Conservation (phyloP, 2,888 invertebrate species). For the Oasisia sp. region DNA sequence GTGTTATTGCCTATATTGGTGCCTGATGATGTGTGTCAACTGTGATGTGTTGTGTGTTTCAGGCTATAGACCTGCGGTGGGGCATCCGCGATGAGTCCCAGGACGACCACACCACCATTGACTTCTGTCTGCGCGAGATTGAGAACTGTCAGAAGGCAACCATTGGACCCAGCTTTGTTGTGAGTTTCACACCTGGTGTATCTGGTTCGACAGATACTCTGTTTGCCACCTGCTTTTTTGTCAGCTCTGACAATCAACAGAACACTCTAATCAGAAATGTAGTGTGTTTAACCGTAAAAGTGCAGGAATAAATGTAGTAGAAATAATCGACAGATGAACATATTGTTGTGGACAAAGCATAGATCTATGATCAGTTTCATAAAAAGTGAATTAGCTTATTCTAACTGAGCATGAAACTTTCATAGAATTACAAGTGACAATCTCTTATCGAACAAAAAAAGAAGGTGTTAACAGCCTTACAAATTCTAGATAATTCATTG, state of each 20-base stretch:
- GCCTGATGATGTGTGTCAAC: not conserved
- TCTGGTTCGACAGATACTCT: not conserved
- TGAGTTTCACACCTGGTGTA: constrained; percentile 33
- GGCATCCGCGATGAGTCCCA: constrained; percentile 45
- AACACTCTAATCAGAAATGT: not conserved
- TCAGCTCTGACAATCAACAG: not conserved
- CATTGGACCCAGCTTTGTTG: constrained; percentile 46
- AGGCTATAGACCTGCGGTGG: constrained; percentile 47
- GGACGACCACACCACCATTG: constrained; percentile 45
- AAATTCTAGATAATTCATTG: too few species aligned
- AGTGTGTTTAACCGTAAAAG: not conserved
- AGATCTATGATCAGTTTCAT: not conserved
- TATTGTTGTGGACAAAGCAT: not conserved
- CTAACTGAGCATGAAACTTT: not conserved
- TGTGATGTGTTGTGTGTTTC: not conserved
- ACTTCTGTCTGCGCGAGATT: constrained; percentile 46
- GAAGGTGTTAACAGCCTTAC: too few species aligned
- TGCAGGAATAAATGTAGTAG: not conserved
- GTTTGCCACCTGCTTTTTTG: not conserved
- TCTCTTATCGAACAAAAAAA: not conserved
- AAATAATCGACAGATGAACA: not conserved
- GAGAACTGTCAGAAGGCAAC: constrained; percentile 42
- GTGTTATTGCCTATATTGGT: not conserved
- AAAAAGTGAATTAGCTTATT: not conserved
- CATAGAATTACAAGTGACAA: not conserved